Evolutionary conservation across 2,888 invertebrate species (phyloP), one percentile per base, ranked within the genome.

Genomic region (Patella depressa): DNA sequence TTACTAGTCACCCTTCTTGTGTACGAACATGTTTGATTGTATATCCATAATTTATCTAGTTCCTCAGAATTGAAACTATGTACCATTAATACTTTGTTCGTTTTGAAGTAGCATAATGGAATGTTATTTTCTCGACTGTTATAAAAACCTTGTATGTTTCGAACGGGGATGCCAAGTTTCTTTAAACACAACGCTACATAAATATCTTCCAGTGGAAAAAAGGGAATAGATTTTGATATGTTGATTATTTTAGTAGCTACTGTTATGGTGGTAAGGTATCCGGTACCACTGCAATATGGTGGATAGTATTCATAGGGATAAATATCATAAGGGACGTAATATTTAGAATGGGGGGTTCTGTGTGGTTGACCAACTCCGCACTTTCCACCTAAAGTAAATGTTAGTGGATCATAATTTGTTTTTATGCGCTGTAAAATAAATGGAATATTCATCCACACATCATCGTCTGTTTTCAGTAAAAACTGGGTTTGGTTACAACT

Each of bases 381-480:
- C 15, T 12, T 70, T 29, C 57, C 76, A 57, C 55, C 75, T 54
- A 70, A 65, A 24, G 75, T 70, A 73, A 54, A 72, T 19, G 72
- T 57, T 17, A 71, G 7, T 7, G 29, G n/a, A 12, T 53, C 34
- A 76, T 29, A 76, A 19, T 24, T 71, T 2, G 34, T 55, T n/a
- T 70, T n/a, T 17, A 72, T 29, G 5, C 17, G 55, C n/a, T 57
- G 24, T 59, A 76, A n/a, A 4, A 72, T 34, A 17, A 57, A 55
- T 57, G 77, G 69, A 11, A 77, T n/a, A 77, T 77, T 74, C 54
- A 79, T 69, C 73, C 71, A 79, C 19, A 76, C 74, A 34, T 79
- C 79, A 15, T 76, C 76, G 54, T 79, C 76, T 2, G 73, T 71
- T 57, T 79, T 79, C 53, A 79, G 71, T 54, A 79, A 72, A 73